A percentile compares a stretch with the other conserved stretches of the same genome.
These are phyloP conservation scores for Taenaris catops DNA, from an alignment of 2,888 invertebrate genomes.

Conservation along the genomic window DNA sequence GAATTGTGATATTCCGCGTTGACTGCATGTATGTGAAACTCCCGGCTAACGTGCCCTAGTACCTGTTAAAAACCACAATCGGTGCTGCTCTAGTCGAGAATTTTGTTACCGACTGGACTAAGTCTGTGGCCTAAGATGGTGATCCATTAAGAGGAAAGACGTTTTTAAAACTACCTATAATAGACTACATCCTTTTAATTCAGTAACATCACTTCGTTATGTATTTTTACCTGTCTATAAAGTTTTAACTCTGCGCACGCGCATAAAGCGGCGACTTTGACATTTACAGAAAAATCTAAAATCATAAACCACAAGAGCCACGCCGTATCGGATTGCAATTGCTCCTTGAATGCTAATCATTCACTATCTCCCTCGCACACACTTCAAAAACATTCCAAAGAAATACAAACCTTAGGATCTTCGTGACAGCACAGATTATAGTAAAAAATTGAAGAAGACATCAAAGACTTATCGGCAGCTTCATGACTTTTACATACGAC, in stretches of 20 bases:
- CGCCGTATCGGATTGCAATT: constrained; percentile 63
- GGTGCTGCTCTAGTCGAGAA: too few species aligned
- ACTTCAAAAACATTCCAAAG: constrained; percentile 1
- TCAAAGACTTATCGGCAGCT: constrained; percentile 20
- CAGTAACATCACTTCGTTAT: too few species aligned
- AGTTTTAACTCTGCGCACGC: constrained; percentile 27
- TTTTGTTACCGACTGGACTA: too few species aligned
- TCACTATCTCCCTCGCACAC: constrained; percentile 30
- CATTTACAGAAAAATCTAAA: constrained; percentile 75
- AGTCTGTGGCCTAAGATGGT: too few species aligned
- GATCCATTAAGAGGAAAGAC: too few species aligned
- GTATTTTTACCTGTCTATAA: too few species aligned
- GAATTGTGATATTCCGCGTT: too few species aligned
- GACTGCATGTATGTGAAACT: too few species aligned
- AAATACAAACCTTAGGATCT: constrained; percentile 14
- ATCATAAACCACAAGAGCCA: constrained; percentile 65
- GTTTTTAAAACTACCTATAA: too few species aligned
- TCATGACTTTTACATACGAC: constrained; percentile 5
- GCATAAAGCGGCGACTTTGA: constrained; percentile 68
- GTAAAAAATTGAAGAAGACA: not conserved
- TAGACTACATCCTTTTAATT: too few species aligned
- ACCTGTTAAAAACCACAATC: too few species aligned
- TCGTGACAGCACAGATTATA: constrained; percentile 1
- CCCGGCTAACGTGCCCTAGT: too few species aligned
- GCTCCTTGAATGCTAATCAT: constrained; percentile 65